Base-by-base conservation (phyloP, 2,888 invertebrate species). In the Cheilosia variabilis region DNA sequence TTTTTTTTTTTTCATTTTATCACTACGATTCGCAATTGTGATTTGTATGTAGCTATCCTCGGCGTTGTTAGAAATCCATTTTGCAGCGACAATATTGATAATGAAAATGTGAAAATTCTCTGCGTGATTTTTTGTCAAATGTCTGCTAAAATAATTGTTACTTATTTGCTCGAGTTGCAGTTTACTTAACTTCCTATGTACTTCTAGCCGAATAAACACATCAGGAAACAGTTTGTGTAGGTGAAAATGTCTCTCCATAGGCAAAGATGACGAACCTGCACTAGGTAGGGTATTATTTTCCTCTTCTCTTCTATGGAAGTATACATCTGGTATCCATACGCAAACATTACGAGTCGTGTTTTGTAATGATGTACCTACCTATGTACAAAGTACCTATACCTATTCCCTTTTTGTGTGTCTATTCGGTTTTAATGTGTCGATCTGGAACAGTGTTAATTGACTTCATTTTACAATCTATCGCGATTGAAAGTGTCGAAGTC, bases 301-400 rank as follows among this genome's bases (percentile, higher is more conserved):
- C 2, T 45, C 5, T 37, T 58, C n/a, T 4, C 27, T 43, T 45
- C n/a, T 13, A 43, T 68, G 31, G 7, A 63, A 24, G 19, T 63
- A 65, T 47, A 55, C 76, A 76, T 76, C 76, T 68, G 76, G 76
- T 41, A 60, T 53, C 68, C 76, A 60, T 52, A 50, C 58, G 57
- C 50, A 63, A 55, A 58, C 37, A 34, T 24, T 22, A 10, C 27
- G 66, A 34, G 34, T 15, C 15, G 34, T 71, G 27, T 45, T 57
- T 68, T 68, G 22, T 53, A 24, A 41, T 13, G 37, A 17, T 31
- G n/a, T n/a, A n/a, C n/a, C n/a, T 50, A 37, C 15, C 13, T 27
- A 52, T 19, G 31, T 24, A 7, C 45, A 2, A 27, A 1, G 27
- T 53, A 41, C n/a, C 34, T 57, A 15, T 34, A 2, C 15, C 9